phyloP scores from a whole-genome alignment of 2,888 invertebrate species.

The Villa cingulata region DNA sequence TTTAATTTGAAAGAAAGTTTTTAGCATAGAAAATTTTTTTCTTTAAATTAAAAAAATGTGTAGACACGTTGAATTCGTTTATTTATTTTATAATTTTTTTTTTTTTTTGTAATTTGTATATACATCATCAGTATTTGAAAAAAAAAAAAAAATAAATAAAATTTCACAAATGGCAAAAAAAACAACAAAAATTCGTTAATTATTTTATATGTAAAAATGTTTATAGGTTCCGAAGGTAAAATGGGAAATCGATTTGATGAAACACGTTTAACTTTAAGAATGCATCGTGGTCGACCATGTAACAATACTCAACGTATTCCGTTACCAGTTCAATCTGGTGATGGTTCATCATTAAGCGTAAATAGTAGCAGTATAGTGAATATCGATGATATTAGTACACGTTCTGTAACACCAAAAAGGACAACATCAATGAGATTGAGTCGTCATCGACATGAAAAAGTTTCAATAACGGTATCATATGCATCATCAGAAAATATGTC shows the following conservation, averaged over 20 bases:
- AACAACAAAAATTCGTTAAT: too few species aligned
- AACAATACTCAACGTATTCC: conserved; percentile 41
- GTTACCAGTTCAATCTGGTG: conserved; percentile 44
- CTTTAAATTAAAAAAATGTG: too few species aligned
- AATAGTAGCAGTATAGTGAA: conserved; percentile 33
- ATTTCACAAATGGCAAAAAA: too few species aligned
- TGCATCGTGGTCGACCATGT: conserved; percentile 63
- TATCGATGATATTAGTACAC: conserved; percentile 15
- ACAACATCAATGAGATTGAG: conserved; percentile 42
- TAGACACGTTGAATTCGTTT: too few species aligned
- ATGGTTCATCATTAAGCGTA: conserved; percentile 50
- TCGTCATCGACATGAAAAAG: conserved; percentile 49
- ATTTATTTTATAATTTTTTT: too few species aligned
- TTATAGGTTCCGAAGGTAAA: conserved; percentile 49
- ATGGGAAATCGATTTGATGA: conserved; percentile 67
- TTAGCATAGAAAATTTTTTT: too few species aligned
- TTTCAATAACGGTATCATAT: conserved; percentile 72
- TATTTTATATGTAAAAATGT: neutral
- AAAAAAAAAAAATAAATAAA: too few species aligned
- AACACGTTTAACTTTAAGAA: conserved; percentile 73
- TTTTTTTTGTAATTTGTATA: too few species aligned
- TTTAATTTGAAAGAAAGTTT: too few species aligned
- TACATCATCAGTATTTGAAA: too few species aligned
- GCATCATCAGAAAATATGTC: conserved; percentile 59
- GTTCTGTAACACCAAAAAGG: conserved; percentile 37